Base-by-base conservation (phyloP, 2,888 invertebrate species). In the Sesamia inferens region DNA sequence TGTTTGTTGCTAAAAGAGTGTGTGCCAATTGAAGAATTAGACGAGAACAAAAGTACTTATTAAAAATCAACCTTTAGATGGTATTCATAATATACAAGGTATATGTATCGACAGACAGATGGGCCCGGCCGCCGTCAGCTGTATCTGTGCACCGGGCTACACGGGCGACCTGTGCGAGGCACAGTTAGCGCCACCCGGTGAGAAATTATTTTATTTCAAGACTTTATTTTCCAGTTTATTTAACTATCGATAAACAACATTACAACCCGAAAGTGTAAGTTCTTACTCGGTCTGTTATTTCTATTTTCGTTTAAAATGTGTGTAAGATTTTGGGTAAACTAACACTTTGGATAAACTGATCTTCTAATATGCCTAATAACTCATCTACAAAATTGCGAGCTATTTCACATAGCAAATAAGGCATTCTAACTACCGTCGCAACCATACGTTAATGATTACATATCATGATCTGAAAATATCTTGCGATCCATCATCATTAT, bases 41-140 rank as follows among this genome's bases (percentile, higher is more conserved):
- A 39, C 39, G 39, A 39, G 2, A 24, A 47, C 6, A 16, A 63
- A 13, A 47, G 22, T 44, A 22, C 44, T 22, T 16, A 11, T 44
- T 2, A 22, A 47, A 61, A 64, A 16, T 47, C 11, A 24, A 24
- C 7, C 2, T 24, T 8, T 48, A 24, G n/a, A 16, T 19, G 7
- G 16, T 24, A 44, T 62, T 44, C 13, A 4, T 44, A 16, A 24
- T 48, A 2, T 48, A 68, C 14, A 19, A 65, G 68, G 69, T 71
- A 42, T 57, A 65, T 85, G 65, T 86, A 59, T 83, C 68, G 54
- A 80, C 96, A 98, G 98, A 90, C 98, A 98, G 94, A 97, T 98
- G 92, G 98, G 98, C 8, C 97, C 97, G n/a, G 97, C 97, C 73
- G 97, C 97, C 44, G 97, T 98, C 81, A 97, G 97, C 89, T 98